Evolutionary conservation across 2,797 vertebrate genomes (phyloP), one percentile per base, ranked within the genome.

Genomic region (Bryconaethiops microstoma): DNA sequence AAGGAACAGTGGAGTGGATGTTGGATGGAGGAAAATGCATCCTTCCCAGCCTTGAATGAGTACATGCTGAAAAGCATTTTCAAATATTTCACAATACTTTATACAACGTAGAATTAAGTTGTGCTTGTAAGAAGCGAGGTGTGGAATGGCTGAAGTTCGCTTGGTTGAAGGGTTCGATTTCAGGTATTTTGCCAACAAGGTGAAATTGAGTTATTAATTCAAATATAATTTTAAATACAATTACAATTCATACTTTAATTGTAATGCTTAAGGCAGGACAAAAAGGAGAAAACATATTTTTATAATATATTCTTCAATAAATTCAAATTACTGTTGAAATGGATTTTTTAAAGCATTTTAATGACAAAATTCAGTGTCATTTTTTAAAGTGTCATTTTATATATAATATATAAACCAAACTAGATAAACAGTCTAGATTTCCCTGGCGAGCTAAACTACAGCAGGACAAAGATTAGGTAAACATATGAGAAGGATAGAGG

Each of bases 391-490:
- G 29, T 35, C 35, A 35, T 35, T 35, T 35, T 35, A 35, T 35
- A 4, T 35, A 35, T 35, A 5, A 35, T 35, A 35, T 35, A 35
- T 35, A 35, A 52, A 14, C 50, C 13, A 52, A 8, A 35, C 35
- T 35, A 35, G 35, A 35, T 35, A 35, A 35, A 35, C 35, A 35
- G 4, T 35, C 35, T 35, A 35, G 35, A 35, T 35, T 35, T 4
- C 62, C 62, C 5, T 35, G 62, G 59, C 59, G 17, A 48, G 19
- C 16, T 1, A 4, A 83, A 75, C 40, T 86, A 85, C 82, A 78
- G 88, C 86, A 39, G 78, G 80, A 29, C 16, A 12, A 78, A 83
- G 77, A 77, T 86, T 78, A 81, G 84, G 10, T 69, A 74, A 67
- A 67, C 74, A 40, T 48, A 48, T 25, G 64, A 19, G 39, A 39